phyloP scores from a whole-genome alignment of 2,113 vertebrate species.

The Vimba vimba region DNA sequence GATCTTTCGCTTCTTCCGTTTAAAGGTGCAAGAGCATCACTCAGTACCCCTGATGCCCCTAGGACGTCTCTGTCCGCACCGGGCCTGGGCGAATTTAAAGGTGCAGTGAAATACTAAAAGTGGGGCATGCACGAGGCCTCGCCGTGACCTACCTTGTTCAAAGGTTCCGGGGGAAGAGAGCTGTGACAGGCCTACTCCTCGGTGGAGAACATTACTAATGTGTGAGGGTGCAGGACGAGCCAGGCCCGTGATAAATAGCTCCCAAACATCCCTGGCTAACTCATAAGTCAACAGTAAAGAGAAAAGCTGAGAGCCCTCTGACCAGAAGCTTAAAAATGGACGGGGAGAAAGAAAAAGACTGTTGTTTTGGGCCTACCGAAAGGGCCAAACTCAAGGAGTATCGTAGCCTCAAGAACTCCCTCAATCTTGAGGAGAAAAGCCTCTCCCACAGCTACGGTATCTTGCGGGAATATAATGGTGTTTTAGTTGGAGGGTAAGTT shows the following conservation, averaged over 20 bases:
- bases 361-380: conserved; percentile 48
- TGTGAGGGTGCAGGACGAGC: conserved; percentile 75
- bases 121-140: conserved; percentile 77
- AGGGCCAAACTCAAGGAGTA: conserved; percentile 53
- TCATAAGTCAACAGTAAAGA: conserved; percentile 83
- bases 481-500: conserved; percentile 67
- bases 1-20: not conserved
- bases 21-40: conserved; percentile 42
- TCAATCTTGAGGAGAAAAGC: conserved; percentile 74
- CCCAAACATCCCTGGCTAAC: conserved; percentile 75
- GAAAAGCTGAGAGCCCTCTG: conserved; percentile 64
- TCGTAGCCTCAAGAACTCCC: conserved; percentile 76
- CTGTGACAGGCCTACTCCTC: conserved; percentile 81
- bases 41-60: conserved; percentile 55
- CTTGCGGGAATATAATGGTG: conserved; percentile 63
- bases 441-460: conserved; percentile 62
- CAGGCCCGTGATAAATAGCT: conserved; percentile 80
- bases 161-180: conserved; percentile 77
- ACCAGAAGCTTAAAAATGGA: conserved; percentile 30
- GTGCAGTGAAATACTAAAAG: conserved; percentile 82
- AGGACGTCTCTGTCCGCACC: conserved; percentile 56
- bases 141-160: conserved; percentile 82
- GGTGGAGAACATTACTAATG: conserved; percentile 83
- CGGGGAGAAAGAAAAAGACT: not conserved
- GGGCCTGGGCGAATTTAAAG: conserved; percentile 76